phyloP scores from a whole-genome alignment of 2,113 vertebrate genomes.

The Anser brachyrhynchus region DNA sequence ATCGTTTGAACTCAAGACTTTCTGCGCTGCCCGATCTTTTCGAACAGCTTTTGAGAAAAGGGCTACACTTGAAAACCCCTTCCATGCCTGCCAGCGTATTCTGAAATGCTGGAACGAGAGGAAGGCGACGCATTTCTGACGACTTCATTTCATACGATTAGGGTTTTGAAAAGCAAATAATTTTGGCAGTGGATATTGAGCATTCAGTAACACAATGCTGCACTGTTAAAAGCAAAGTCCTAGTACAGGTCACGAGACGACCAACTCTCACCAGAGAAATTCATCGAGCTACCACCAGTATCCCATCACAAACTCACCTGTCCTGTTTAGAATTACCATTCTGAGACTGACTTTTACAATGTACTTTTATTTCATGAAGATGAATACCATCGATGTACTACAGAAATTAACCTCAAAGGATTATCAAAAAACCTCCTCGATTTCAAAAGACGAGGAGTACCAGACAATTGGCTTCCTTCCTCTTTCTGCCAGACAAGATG shows the following conservation, averaged over 20 bases:
- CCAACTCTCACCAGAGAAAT: background rate
- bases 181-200: background rate
- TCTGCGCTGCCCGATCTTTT: background rate
- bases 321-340: background rate
- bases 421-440: background rate
- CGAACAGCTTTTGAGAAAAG: background rate
- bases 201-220: background rate
- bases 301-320: background rate
- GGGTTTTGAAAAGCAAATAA: background rate
- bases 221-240: background rate
- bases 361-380: background rate
- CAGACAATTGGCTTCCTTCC: conserved; percentile 59
- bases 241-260: conserved; percentile 1
- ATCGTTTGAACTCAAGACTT: background rate
- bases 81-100: background rate
- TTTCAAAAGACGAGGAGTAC: background rate
- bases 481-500: conserved; percentile 33
- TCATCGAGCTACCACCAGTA: background rate
- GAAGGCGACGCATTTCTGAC: background rate
- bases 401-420: background rate
- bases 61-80: background rate
- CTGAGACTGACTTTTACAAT: background rate
- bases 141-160: background rate
- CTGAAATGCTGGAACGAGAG: background rate
- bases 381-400: background rate